Evolutionary conservation across 2,797 vertebrate species (phyloP), one percentile per base, ranked within the genome.

Genomic region (Geotrypetes seraphini): DNA sequence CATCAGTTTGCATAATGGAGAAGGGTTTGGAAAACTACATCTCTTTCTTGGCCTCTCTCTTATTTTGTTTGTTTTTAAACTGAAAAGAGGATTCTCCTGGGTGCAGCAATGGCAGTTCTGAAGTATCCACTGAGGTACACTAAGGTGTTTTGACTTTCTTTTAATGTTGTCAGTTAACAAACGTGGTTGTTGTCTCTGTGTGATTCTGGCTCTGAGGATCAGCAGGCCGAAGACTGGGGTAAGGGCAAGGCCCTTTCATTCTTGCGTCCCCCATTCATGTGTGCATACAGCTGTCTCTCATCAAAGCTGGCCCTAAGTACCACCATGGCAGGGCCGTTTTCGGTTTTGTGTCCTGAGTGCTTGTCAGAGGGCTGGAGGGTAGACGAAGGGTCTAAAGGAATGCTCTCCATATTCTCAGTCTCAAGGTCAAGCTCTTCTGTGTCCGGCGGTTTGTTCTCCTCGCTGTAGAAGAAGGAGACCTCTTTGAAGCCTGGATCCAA

Each of bases 211-310:
- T 57, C 54, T 58, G 39, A 43, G 65, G 75, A 85, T 97, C 90
- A 97, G 92, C 95, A 99, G 86, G 93, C 91, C 3, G 95, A 97
- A 13, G 94, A 96, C 83, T 99, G 95, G 57, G 95, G 95, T 76
- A 99, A 76, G 13, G 95, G 93, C 58, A 97, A 64, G 16, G 89
- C 80, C 34, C 92, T 69, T 63, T 99, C 94, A 2, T 96, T 96
- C 72, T 95, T 93, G 51, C 91, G 87, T 5, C 91, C 90, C 22
- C 95, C 94, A 2, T 97, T 99, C 95, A 99, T 97, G 84, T 97
- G 95, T 14, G 94, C 90, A 28, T 96, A 99, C 4, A 90, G 90
- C 83, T 94, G 91, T 19, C 91, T 63, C 71, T 96, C 92, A 4
- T 96, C 92, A 18, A 95, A 97, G 71, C 86, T 85, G 56, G 90